Percentiles rank a stretch among this genome's conserved stretches.
Conservation (phyloP, 1,140 invertebrate species). For the Procambarus virginalis region DNA sequence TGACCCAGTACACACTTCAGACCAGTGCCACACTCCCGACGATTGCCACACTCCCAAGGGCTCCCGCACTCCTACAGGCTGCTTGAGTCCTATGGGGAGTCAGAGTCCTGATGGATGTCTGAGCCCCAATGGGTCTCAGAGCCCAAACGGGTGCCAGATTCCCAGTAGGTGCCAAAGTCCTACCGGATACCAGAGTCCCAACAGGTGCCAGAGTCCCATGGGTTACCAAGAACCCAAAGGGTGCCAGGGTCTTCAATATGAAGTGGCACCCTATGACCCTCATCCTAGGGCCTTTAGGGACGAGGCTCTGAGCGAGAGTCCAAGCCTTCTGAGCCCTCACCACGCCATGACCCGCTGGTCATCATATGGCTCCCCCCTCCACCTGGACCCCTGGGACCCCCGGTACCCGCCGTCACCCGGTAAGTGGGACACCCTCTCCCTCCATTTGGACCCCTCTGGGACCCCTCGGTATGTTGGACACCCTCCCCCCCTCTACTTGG, state of each 20-base stretch:
- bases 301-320: neutral
- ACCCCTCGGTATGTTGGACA: too few relatives aligned
- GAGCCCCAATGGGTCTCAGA: neutral
- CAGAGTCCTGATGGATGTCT: neutral
- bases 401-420: neutral
- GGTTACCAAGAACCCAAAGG: neutral
- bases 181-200: neutral
- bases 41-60: neutral
- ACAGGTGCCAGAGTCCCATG: neutral
- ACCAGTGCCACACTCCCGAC: neutral
- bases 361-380: neutral
- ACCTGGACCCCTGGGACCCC: conserved; percentile 1
- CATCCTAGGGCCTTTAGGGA: conserved; percentile 16
- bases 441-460: too few relatives aligned
- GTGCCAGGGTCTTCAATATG: neutral
- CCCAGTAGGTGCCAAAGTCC: neutral
- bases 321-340: neutral
- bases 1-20: neutral
- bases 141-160: neutral
- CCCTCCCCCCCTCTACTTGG: neutral
- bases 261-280: neutral
- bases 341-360: conserved; percentile 11
- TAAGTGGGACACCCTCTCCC: too few relatives aligned
- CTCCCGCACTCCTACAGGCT: too few relatives aligned
- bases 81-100: neutral